phyloP scores from a whole-genome alignment of 2,888 invertebrate species.

The Lycia hirtaria region DNA sequence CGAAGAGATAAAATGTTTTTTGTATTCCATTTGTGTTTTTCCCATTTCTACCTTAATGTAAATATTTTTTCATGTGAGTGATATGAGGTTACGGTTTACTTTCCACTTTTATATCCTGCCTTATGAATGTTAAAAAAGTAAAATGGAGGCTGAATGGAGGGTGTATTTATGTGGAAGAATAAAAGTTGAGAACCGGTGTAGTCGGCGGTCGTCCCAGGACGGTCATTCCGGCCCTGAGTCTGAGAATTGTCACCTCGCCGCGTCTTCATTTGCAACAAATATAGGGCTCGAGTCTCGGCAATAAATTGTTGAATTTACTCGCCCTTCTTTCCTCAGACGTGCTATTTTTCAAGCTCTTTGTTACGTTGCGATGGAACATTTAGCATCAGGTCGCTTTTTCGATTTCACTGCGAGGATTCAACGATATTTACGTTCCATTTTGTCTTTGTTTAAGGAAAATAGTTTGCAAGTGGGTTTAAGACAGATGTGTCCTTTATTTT shows the following conservation, averaged over 20 bases:
- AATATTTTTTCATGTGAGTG: slow-evolving; percentile 42
- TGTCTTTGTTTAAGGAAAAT: slow-evolving; percentile 15
- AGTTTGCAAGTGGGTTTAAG: background rate
- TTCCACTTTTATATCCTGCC: slow-evolving; percentile 34
- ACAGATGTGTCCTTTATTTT: background rate
- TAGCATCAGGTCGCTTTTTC: slow-evolving; percentile 67
- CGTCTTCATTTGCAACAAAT: slow-evolving; percentile 84
- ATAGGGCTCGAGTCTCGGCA: slow-evolving; percentile 71
- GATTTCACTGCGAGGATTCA: slow-evolving; percentile 51
- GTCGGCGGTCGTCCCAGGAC: slow-evolving; percentile 58
- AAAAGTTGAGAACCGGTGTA: slow-evolving; percentile 61
- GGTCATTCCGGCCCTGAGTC: slow-evolving; percentile 71
- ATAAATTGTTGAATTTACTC: slow-evolving; percentile 82
- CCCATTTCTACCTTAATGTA: slow-evolving; percentile 38
- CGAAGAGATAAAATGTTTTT: slow-evolving; percentile 42
- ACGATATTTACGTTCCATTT: slow-evolving; percentile 25
- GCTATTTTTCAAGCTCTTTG: slow-evolving; percentile 78
- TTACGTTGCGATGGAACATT: slow-evolving; percentile 71
- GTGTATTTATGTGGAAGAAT: slow-evolving; percentile 57
- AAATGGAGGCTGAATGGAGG: slow-evolving; percentile 20
- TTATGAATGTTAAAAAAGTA: slow-evolving; percentile 37
- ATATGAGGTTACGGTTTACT: slow-evolving; percentile 34
- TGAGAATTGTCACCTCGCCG: slow-evolving; percentile 81
- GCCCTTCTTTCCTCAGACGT: slow-evolving; percentile 71
- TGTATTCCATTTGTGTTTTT: slow-evolving; percentile 40